Conservation (phyloP, 2,888 invertebrate genomes). For the Drosophila pseudotakahashii region DNA sequence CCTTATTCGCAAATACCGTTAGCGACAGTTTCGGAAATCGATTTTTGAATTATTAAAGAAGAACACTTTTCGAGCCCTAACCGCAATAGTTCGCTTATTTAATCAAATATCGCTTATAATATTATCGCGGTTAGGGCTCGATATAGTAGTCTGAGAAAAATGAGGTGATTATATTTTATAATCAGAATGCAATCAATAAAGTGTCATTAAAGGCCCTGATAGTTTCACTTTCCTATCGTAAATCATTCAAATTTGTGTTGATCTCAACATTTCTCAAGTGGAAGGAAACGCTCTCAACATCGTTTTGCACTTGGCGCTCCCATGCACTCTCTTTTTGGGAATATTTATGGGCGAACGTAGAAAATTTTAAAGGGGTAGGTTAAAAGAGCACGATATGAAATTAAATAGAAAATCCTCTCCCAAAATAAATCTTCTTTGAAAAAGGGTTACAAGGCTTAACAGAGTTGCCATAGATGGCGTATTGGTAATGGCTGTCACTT, state of each 20-base stretch:
- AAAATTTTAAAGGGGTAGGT: neutral
- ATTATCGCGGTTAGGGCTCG: neutral
- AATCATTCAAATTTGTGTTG: slow-evolving; percentile 7
- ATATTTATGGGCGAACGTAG: neutral
- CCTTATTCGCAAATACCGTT: neutral
- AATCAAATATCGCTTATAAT: neutral
- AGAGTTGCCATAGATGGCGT: neutral
- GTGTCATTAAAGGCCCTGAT: neutral
- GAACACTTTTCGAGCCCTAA: neutral
- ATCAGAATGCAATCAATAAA: neutral
- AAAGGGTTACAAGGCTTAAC: neutral
- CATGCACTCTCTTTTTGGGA: neutral
- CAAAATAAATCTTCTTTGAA: too few species aligned
- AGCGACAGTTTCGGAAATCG: neutral
- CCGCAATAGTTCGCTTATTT: neutral
- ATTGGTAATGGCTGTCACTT: neutral
- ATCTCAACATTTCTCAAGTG: slow-evolving; percentile 16
- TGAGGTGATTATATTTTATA: neutral
- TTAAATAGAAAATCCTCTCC: neutral
- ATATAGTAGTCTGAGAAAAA: neutral
- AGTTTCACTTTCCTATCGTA: neutral
- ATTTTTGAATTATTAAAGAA: too few species aligned
- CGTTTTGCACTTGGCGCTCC: slow-evolving; percentile 11
- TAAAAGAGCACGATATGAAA: too few species aligned
- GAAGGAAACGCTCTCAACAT: neutral